Evolutionary conservation across 2,797 vertebrate species (phyloP), one percentile per base, ranked within the genome.

Genomic region (Calcarius lapponicus): DNA sequence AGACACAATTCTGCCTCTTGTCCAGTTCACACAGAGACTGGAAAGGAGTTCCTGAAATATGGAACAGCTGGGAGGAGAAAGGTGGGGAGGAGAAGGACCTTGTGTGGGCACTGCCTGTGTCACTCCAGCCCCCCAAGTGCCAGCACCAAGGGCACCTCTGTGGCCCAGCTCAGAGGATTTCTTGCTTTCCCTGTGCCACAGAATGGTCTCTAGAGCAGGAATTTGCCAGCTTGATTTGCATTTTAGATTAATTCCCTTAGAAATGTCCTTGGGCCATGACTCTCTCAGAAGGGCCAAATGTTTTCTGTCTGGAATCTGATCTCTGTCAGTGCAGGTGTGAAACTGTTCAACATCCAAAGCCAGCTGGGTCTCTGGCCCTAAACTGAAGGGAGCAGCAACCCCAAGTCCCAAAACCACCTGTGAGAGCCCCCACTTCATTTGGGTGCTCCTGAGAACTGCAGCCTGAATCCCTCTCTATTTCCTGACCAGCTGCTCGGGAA

Each of bases 31-130:
- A 51, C 57, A 60, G 53, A 45, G 48, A 13, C 48, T 60, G 53
- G 40, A 83, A 65, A 81, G 29, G n/a, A 84, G 57, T 11, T 2
- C 0, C 6, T 74, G 80, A 40, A 91, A 61, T 57, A 45, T 0
- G 1, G 32, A 53, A 36, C 6, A 53, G 54, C 34, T 82, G 58
- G 47, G n/a, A 69, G 5, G 19, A 64, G 48, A 86, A 64, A 56
- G 48, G 48, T 48, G 53, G n/a, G 31, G 53, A 86, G 65, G 86
- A 60, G n/a, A 67, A 86, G 13, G 69, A 28, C 9, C 32, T 24
- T 31, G 28, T 1, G 2, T 57, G 36, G 75, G 47, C 32, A 17
- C 38, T 45, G 61, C 62, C 32, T 0, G 0, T 11, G n/a, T 48
- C 86, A 36, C 26, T 19, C 13, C 34, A 76, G 57, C 47, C 48